Percentiles rank a stretch among this genome's conserved stretches.
Conservation (phyloP, 2,797 vertebrate species). For the Brachyrhaphis roseni region DNA sequence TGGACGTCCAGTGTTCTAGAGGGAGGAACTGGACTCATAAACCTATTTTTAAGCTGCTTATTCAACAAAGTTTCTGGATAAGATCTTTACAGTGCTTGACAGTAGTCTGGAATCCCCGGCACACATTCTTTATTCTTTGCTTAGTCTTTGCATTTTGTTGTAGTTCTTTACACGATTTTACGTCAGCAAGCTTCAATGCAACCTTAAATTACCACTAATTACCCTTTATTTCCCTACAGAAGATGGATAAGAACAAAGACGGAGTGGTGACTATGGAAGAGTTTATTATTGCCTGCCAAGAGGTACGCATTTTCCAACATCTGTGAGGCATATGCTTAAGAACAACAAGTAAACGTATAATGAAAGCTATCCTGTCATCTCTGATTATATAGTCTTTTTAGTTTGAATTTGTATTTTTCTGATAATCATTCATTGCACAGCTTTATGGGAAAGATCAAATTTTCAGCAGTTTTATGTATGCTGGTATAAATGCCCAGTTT, state of each 20-base stretch:
- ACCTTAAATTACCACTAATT: neutral
- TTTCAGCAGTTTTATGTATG: neutral
- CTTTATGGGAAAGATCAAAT: neutral
- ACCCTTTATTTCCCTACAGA: constrained; percentile 76
- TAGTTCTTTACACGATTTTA: neutral
- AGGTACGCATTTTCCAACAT: constrained; percentile 79
- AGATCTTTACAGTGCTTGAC: neutral
- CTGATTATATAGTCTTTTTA: too few species aligned
- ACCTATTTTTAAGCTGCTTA: neutral
- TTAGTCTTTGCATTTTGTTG: neutral
- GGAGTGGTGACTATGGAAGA: constrained; percentile 97
- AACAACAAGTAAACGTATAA: neutral
- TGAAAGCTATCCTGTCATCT: neutral
- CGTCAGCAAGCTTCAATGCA: neutral
- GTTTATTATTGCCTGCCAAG: constrained; percentile 94
- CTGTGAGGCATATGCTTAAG: neutral
- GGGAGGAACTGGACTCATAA: neutral
- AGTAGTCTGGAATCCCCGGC: neutral
- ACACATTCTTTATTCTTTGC: neutral
- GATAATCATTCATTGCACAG: neutral
- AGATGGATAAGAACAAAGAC: constrained; percentile 99
- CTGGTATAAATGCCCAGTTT: neutral
- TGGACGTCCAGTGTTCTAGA: neutral
- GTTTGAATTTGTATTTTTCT: neutral
- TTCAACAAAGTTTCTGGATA: neutral